Conservation (phyloP, 2,113 vertebrate genomes). For the Ceyx margarethae region DNA sequence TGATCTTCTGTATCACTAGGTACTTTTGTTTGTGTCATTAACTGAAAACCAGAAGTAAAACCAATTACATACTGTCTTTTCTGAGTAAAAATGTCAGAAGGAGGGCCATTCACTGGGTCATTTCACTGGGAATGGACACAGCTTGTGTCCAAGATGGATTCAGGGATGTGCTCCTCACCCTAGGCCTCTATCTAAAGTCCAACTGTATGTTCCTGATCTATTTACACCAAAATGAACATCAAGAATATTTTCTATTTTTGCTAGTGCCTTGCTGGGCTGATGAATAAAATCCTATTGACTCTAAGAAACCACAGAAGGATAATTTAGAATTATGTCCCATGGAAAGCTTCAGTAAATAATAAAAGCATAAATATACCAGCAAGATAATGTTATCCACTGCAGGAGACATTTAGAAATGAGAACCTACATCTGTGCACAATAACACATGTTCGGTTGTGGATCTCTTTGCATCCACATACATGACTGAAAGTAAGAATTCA, state of each 20-base stretch:
- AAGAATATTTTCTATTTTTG: constrained; percentile 10
- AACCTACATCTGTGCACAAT: constrained; percentile 33
- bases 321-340: constrained; percentile 41
- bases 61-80: neutral
- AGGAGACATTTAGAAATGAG: constrained; percentile 40
- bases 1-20: neutral
- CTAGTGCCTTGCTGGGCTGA: constrained; percentile 32
- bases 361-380: constrained; percentile 54
- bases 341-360: constrained; percentile 56
- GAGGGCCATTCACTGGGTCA: neutral
- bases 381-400: constrained; percentile 40
- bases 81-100: neutral
- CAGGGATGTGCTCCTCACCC: neutral
- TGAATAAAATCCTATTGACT: constrained; percentile 43
- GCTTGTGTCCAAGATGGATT: neutral
- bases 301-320: constrained; percentile 52
- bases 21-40: constrained; percentile 34
- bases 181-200: neutral
- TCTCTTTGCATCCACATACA: neutral
- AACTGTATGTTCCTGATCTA: neutral
- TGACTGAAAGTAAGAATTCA: neutral
- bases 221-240: neutral
- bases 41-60: neutral
- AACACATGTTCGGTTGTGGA: neutral
- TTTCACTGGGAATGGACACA: neutral